These are phyloP conservation scores for Melipona quadrifasciata DNA, from an alignment of 1,140 invertebrate genomes.

Conservation along the genomic window DNA sequence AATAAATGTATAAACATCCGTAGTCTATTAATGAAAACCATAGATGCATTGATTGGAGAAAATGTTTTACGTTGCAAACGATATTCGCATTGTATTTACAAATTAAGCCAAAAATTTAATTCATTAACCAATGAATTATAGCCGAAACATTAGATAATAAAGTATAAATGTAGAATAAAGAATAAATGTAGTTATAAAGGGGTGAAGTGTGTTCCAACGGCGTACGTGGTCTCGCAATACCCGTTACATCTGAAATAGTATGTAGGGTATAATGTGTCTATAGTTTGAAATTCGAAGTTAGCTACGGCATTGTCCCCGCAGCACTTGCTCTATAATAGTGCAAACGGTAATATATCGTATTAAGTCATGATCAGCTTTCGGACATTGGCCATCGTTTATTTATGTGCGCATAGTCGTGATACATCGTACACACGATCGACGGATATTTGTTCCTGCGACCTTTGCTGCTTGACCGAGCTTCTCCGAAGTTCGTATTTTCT, in stretches of 20 bases:
- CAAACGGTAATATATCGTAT: constrained; percentile 12
- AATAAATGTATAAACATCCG: not conserved
- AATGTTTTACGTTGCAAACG: not conserved
- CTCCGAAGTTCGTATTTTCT: not conserved
- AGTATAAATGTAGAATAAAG: not conserved
- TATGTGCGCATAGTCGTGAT: constrained; percentile 1
- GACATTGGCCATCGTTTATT: constrained; percentile 48
- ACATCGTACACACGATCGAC: constrained; percentile 26
- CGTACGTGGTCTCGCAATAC: not conserved
- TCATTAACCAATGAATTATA: not conserved
- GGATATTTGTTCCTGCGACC: not conserved
- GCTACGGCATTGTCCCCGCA: constrained; percentile 5
- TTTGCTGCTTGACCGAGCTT: constrained; percentile 12
- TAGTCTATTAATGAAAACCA: not conserved
- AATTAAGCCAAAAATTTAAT: not conserved
- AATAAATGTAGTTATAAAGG: constrained; percentile 4
- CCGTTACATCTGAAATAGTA: constrained; percentile 26
- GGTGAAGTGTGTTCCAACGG: not conserved
- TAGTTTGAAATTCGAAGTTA: constrained; percentile 24
- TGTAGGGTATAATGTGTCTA: constrained; percentile 23
- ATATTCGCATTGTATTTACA: not conserved
- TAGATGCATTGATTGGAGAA: no score
- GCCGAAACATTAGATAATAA: not conserved
- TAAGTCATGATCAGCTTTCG: constrained; percentile 44
- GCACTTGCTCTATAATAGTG: constrained; percentile 35